These are phyloP conservation scores for Strigamia maritima DNA, from an alignment of 2,888 invertebrate species.

Conservation along the genomic window DNA sequence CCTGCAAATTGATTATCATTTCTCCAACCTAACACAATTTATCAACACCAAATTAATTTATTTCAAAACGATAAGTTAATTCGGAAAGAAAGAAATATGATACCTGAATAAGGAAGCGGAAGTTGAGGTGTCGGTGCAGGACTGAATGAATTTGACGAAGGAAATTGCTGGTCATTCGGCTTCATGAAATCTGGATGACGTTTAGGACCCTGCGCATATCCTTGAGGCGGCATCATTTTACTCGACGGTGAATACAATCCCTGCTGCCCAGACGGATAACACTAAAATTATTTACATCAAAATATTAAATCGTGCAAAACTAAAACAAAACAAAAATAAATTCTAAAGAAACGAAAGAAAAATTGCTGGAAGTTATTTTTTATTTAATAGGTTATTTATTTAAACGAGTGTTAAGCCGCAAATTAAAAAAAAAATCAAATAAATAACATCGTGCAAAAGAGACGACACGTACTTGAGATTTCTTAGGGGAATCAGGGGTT, in stretches of 20 bases:
- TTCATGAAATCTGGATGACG: conserved; percentile 46
- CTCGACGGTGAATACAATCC: conserved; percentile 39
- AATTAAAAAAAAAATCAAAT: conserved; percentile 14
- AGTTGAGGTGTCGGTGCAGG: conserved; percentile 29
- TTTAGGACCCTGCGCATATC: conserved; percentile 45
- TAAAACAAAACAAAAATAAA: not conserved
- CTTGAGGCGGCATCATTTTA: conserved; percentile 49
- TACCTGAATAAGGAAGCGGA: conserved; percentile 15
- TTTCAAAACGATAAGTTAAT: not conserved
- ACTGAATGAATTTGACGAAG: not conserved
- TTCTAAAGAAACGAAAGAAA: not conserved
- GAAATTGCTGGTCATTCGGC: conserved; percentile 41
- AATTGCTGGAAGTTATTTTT: not conserved
- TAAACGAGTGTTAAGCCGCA: not conserved
- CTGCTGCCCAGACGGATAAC: conserved; percentile 38
- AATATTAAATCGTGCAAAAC: not conserved
- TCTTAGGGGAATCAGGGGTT: conserved; percentile 39
- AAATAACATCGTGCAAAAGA: not conserved
- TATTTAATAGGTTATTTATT: not conserved
- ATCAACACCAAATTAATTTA: not conserved
- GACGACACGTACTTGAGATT: conserved; percentile 37
- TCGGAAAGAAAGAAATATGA: not conserved
- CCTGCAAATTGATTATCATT: conserved; percentile 37
- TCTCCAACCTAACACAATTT: conserved; percentile 36
- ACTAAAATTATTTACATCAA: conserved; percentile 16